These are phyloP conservation scores for rat (Rattus norvegicus) DNA, from an alignment of 2,113 vertebrate genomes.

Conservation along the genomic window DNA sequence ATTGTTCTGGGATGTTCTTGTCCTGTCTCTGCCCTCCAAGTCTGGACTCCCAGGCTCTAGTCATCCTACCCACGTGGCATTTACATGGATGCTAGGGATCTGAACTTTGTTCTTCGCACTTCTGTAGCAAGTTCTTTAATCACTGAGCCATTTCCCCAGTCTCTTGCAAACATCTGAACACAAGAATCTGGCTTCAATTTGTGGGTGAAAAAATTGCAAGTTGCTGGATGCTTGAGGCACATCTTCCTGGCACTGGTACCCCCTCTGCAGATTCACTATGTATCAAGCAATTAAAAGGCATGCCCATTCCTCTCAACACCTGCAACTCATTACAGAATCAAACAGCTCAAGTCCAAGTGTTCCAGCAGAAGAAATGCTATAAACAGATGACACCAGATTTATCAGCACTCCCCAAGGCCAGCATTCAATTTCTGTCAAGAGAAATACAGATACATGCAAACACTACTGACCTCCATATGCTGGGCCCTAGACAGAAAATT, in stretches of 20 bases:
- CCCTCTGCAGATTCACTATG: slow-evolving; percentile 48
- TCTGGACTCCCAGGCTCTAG: not conserved
- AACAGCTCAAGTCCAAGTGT: slow-evolving; percentile 52
- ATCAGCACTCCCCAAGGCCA: slow-evolving; percentile 40
- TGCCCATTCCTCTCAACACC: slow-evolving; percentile 54
- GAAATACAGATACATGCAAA: slow-evolving; percentile 65
- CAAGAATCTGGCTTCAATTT: not conserved
- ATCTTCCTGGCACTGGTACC: slow-evolving; percentile 43
- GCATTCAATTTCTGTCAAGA: slow-evolving; percentile 47
- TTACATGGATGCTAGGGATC: not conserved
- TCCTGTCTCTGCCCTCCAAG: not conserved
- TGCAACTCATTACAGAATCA: slow-evolving; percentile 71
- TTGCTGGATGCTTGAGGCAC: not conserved
- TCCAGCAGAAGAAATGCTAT: slow-evolving; percentile 57
- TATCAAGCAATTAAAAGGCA: slow-evolving; percentile 58
- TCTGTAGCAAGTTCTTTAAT: not conserved
- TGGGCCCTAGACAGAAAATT: not conserved
- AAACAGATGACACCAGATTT: slow-evolving; percentile 64
- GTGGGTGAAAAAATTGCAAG: slow-evolving; percentile 41
- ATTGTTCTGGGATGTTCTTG: too few relatives aligned
- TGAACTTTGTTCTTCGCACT: not conserved
- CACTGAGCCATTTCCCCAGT: not conserved
- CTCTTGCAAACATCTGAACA: not conserved
- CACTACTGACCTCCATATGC: slow-evolving; percentile 7
- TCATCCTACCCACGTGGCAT: too few relatives aligned